phyloP scores from a whole-genome alignment of 1,140 invertebrate genomes.

The Formica exsecta region DNA sequence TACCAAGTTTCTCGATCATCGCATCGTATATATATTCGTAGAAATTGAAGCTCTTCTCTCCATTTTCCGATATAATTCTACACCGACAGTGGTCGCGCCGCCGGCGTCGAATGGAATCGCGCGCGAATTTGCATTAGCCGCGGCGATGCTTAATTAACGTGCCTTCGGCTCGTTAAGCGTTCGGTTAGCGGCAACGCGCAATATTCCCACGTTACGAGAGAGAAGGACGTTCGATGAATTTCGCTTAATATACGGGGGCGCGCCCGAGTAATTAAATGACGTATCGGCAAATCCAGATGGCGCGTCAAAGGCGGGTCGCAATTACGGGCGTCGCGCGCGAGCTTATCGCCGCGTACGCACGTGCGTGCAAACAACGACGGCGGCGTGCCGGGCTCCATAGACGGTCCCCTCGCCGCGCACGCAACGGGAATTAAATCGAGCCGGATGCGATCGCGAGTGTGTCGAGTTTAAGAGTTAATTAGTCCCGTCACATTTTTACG shows the following conservation, averaged over 20 bases:
- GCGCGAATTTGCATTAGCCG: constrained; percentile 58
- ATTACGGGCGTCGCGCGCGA: constrained; percentile 30
- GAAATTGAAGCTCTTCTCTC: constrained; percentile 49
- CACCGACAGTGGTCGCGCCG: neutral
- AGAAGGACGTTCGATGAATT: constrained; percentile 51
- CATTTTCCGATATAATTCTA: constrained; percentile 59
- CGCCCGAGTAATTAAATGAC: constrained; percentile 51
- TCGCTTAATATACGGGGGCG: constrained; percentile 51
- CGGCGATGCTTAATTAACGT: constrained; percentile 67
- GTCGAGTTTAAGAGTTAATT: constrained; percentile 61
- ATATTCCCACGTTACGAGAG: constrained; percentile 60
- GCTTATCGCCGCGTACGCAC: constrained; percentile 49
- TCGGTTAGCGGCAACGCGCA: constrained; percentile 54
- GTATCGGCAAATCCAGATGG: constrained; percentile 54
- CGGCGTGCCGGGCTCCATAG: neutral
- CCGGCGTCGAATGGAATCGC: constrained; percentile 40
- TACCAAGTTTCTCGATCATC: constrained; percentile 36
- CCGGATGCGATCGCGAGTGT: constrained; percentile 24
- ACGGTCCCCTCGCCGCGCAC: neutral
- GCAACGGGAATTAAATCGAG: constrained; percentile 39
- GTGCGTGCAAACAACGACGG: constrained; percentile 39
- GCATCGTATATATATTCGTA: constrained; percentile 30
- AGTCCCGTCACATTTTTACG: constrained; percentile 35
- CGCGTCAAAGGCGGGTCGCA: constrained; percentile 38
- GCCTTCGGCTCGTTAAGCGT: constrained; percentile 58